Evolutionary conservation across 2,113 vertebrate species (phyloP).

Genomic region (Paralichthys olivaceus): DNA sequence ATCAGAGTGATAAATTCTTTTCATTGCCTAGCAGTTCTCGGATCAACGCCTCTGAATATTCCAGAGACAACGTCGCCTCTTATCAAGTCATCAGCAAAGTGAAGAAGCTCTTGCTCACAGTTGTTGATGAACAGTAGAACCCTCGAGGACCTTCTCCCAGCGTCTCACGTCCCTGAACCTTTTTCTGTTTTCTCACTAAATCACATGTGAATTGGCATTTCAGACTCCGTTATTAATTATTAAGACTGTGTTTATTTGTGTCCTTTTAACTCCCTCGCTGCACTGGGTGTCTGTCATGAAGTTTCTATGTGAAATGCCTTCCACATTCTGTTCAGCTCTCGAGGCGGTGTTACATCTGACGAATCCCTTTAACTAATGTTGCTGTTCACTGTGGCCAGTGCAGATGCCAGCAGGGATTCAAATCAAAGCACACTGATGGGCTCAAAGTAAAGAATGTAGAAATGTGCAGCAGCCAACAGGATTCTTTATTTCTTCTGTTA

Average conservation of each 20-base stretch:
- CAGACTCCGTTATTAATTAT: conserved; percentile 10
- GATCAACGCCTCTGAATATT: conserved; percentile 8
- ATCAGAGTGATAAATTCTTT: conserved; percentile 17
- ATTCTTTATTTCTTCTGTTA: conserved; percentile 49
- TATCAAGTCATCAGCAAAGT: conserved; percentile 22
- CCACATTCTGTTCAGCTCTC: conserved; percentile 42
- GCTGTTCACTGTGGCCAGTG: conserved; percentile 48
- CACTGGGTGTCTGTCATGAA: conserved; percentile 29
- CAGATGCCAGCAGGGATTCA: conserved; percentile 50
- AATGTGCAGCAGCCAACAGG: conserved; percentile 23
- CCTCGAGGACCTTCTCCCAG: background rate
- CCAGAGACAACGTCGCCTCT: conserved; percentile 14
- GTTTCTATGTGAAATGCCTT: conserved; percentile 44
- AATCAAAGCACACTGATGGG: conserved; percentile 51
- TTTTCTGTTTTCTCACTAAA: background rate
- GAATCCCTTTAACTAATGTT: conserved; percentile 63
- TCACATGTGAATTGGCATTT: background rate
- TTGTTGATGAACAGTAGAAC: background rate
- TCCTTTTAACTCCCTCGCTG: conserved; percentile 25
- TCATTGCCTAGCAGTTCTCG: background rate
- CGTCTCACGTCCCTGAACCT: background rate
- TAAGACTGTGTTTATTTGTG: conserved; percentile 36
- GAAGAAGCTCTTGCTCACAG: background rate
- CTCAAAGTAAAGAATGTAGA: conserved; percentile 38
- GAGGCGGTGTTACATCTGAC: conserved; percentile 58